Evolutionary conservation across 2,113 vertebrate species (phyloP).

Genomic region (Alces alces): DNA sequence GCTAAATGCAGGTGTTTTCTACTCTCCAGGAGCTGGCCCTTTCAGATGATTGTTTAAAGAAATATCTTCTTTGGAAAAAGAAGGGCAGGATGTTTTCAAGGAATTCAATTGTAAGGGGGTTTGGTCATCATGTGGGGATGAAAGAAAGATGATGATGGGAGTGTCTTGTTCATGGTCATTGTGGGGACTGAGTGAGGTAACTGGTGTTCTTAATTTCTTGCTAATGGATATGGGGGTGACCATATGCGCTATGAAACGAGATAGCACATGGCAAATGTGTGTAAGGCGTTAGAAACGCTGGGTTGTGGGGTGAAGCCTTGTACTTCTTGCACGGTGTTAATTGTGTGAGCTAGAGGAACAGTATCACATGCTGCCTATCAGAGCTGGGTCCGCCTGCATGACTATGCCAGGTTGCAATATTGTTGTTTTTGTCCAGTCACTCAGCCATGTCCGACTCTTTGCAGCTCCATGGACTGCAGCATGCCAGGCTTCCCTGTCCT

Average conservation of each 20-base stretch:
- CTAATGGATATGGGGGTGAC: not conserved
- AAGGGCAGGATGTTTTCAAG: not conserved
- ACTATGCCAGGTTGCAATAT: not conserved
- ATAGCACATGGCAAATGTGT: not conserved
- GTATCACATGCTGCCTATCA: not conserved
- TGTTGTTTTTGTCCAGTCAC: not conserved
- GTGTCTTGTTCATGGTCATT: not conserved
- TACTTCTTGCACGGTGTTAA: accelerated
- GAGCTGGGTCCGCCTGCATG: not conserved
- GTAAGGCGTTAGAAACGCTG: not conserved
- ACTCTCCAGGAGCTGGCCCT: not conserved
- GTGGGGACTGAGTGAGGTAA: not conserved
- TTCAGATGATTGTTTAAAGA: not conserved
- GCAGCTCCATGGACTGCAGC: not conserved
- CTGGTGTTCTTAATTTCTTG: not conserved
- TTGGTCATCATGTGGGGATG: not conserved
- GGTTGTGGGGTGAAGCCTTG: not conserved
- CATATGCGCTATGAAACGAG: not conserved
- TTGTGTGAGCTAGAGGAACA: not conserved
- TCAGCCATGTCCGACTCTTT: not conserved
- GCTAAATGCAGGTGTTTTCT: conserved; percentile 19
- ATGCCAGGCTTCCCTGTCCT: not conserved
- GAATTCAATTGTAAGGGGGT: not conserved
- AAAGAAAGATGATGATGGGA: not conserved
- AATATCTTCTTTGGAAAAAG: not conserved